Evolutionary conservation across 2,113 vertebrate genomes (phyloP), one percentile per base, ranked within the genome.

Genomic region (Scatophagus argus): DNA sequence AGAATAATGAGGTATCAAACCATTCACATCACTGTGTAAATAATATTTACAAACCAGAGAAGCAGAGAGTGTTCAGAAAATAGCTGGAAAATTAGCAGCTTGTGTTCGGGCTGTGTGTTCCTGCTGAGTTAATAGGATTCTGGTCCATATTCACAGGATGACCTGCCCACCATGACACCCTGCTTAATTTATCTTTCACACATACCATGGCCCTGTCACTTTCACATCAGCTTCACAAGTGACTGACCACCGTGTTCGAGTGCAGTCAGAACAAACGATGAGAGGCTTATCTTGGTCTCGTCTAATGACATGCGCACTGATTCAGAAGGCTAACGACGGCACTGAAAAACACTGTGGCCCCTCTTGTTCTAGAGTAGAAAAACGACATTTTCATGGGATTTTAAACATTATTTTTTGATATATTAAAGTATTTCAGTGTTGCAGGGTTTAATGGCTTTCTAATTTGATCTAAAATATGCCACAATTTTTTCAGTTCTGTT

Each of bases 51-150:
- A 59, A 74, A 55, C 6, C 59, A 8, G 49, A 58, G 34, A 36
- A 73, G 58, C 59, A 59, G 27, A 72, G 46, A 71, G 38, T 47
- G 46, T 69, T 29, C 47, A 65, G 43, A 23, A 19, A 68, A 23
- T 17, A 64, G 49, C 32, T 47, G 58, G 52, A 43, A 77, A 52
- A 80, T 63, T 2, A 84, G 78, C 52, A 79, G 12, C 78, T 46
- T 51, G 36, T 63, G 51, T 17, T 27, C 70, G 0, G 41, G 23
- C 78, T 66, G 43, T 74, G 29, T 67, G 61, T 72, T 66, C 83
- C 81, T 58, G 62, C 71, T 83, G 86, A 36, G 81, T 77, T 88
- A 83, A 81, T 81, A 76, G 87, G 73, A n/a, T 72, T 64, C 61
- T 38, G 60, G 60, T 79, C 78, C 75, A 86, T 64, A 49, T 84